Evolutionary conservation across 2,113 vertebrate genomes (phyloP).

Genomic region (Clupea harengus): DNA sequence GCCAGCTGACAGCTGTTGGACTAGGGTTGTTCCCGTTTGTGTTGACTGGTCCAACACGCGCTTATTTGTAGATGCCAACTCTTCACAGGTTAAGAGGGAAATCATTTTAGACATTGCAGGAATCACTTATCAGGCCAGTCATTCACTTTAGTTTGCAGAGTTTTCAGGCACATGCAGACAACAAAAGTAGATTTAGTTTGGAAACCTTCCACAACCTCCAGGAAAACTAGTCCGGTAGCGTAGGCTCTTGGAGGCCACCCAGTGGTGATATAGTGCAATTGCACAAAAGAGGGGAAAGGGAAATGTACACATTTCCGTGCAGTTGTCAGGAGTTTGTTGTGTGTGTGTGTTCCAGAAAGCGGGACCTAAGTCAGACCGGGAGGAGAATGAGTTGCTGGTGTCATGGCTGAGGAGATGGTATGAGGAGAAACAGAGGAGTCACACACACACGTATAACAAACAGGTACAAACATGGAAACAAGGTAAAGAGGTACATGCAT

Average conservation of each 20-base stretch:
- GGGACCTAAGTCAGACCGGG: constrained; percentile 85
- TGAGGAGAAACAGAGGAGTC: constrained; percentile 87
- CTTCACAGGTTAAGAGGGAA: neutral
- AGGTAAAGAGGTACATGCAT: constrained; percentile 39
- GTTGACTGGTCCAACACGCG: neutral
- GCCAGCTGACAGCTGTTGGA: neutral
- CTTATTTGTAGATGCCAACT: neutral
- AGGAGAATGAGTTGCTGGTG: constrained; percentile 90
- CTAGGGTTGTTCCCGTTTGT: neutral
- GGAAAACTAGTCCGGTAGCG: neutral
- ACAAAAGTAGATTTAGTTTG: neutral
- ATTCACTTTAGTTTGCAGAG: neutral
- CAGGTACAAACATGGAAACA: constrained; percentile 67
- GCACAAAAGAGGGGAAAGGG: neutral
- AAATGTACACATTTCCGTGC: neutral
- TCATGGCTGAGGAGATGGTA: constrained; percentile 82
- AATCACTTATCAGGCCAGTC: too few relatives aligned
- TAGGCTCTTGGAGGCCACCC: neutral
- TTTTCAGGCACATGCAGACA: neutral
- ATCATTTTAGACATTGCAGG: too few relatives aligned
- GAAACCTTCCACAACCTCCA: neutral
- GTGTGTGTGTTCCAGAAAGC: constrained; percentile 73
- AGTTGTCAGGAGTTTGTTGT: neutral
- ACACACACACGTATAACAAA: constrained; percentile 77
- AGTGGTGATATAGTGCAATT: neutral